Percentiles rank a stretch among this genome's conserved stretches.
Evolutionary conservation across 2,888 invertebrate species (phyloP).

Genomic region (Caenorhabditis macrosperma): DNA sequence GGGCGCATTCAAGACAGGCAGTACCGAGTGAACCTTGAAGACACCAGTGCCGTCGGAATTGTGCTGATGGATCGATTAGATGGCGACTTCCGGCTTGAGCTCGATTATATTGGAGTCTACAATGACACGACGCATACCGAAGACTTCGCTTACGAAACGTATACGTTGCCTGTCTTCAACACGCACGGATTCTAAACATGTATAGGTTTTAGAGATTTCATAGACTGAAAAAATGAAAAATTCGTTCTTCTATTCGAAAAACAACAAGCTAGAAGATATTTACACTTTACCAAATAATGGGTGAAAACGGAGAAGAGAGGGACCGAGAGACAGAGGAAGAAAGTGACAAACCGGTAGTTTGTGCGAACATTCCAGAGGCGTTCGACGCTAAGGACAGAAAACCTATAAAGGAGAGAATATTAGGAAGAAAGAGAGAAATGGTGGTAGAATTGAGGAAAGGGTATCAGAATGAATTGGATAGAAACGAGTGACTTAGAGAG

Average conservation of each 20-base stretch:
- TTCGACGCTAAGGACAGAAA: constrained; percentile 55
- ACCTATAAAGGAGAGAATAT: constrained; percentile 27
- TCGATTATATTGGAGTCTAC: constrained; percentile 92
- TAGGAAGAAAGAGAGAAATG: constrained; percentile 1
- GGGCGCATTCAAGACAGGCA: constrained; percentile 79
- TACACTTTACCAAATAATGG: constrained; percentile 45
- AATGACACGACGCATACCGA: constrained; percentile 88
- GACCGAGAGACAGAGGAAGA: constrained; percentile 33
- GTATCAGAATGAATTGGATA: constrained; percentile 46
- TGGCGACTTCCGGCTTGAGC: constrained; percentile 91
- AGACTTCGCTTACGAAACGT: constrained; percentile 95
- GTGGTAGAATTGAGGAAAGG: constrained; percentile 10
- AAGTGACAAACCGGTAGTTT: constrained; percentile 37
- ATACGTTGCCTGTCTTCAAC: constrained; percentile 83
- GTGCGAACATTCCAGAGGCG: constrained; percentile 39
- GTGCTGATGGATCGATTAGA: constrained; percentile 88
- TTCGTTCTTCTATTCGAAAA: constrained; percentile 39
- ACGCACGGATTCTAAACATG: constrained; percentile 68
- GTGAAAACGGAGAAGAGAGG: constrained; percentile 17
- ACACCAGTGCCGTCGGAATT: constrained; percentile 91
- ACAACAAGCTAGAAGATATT: constrained; percentile 43
- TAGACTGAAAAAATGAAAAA: constrained; percentile 12
- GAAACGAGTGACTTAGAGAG: constrained; percentile 27
- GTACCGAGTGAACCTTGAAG: constrained; percentile 64
- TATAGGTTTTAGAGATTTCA: not conserved